Evolutionary conservation across 1,140 invertebrate genomes (phyloP).

Genomic region (Arion vulgaris): DNA sequence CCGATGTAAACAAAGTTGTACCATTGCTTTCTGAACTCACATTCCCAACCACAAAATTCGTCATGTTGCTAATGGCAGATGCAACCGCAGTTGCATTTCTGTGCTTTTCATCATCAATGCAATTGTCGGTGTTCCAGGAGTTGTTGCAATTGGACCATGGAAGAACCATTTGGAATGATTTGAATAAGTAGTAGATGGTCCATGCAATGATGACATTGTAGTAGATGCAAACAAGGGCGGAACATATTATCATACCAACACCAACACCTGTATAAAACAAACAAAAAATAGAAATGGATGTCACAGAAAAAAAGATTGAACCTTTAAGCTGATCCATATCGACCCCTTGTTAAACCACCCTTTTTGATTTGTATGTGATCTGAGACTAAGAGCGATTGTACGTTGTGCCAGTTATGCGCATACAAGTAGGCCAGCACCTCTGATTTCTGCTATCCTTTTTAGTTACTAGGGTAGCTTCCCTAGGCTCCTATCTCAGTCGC

Average conservation of each 20-base stretch:
- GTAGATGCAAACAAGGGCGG: conserved; percentile 95
- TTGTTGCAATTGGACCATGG: conserved; percentile 92
- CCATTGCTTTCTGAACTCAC: neutral
- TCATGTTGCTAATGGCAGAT: neutral
- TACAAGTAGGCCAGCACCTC: too few species aligned
- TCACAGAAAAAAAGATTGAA: too few species aligned
- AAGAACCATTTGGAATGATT: conserved; percentile 82
- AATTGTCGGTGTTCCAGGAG: conserved; percentile 84
- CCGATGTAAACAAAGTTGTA: neutral
- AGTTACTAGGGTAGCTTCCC: too few species aligned
- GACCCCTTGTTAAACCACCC: too few species aligned
- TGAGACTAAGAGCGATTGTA: too few species aligned
- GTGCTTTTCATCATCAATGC: conserved; percentile 45
- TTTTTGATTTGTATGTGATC: too few species aligned
- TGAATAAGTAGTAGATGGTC: conserved; percentile 96
- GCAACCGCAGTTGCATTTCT: neutral
- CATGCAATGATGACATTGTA: conserved; percentile 99
- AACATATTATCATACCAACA: conserved; percentile 80
- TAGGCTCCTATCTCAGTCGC: too few species aligned
- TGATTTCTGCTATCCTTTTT: too few species aligned
- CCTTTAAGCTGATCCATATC: too few species aligned
- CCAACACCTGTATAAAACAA: conserved; percentile 52
- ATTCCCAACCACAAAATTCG: neutral
- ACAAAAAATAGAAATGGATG: neutral
- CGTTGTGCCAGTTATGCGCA: too few species aligned